Conservation (phyloP, 92 coral and sea anemone species). For the Porites lobata region DNA sequence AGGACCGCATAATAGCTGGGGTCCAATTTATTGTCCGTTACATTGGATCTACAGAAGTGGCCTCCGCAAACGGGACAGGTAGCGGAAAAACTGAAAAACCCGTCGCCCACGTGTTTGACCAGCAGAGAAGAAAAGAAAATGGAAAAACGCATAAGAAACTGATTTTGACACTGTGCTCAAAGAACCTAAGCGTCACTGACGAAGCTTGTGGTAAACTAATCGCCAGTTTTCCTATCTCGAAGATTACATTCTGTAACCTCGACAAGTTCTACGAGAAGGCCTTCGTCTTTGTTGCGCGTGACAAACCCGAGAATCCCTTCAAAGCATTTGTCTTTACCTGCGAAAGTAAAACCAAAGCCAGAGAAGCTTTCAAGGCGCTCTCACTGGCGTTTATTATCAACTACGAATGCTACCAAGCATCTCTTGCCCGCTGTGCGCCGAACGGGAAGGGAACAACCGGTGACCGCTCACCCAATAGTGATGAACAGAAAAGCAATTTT, state of each 20-base stretch:
- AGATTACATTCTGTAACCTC: conserved; percentile 91
- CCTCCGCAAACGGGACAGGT: conserved; percentile 82
- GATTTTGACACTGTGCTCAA: conserved; percentile 82
- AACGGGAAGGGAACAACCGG: background rate
- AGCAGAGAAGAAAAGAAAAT: conserved; percentile 65
- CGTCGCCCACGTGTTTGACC: conserved; percentile 77
- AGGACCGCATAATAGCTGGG: conserved; percentile 90
- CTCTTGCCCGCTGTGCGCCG: conserved; percentile 68
- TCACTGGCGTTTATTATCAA: conserved; percentile 87
- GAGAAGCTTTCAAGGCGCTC: conserved; percentile 86
- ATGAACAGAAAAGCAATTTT: background rate
- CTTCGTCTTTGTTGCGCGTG: conserved; percentile 94
- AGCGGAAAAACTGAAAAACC: conserved; percentile 92
- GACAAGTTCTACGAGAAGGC: conserved; percentile 80
- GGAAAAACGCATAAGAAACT: conserved; percentile 75
- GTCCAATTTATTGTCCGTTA: conserved; percentile 81
- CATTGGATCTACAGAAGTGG: conserved; percentile 86
- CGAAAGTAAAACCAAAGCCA: conserved; percentile 85
- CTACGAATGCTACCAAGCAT: conserved; percentile 87
- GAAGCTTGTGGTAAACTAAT: conserved; percentile 70
- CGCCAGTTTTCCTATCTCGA: conserved; percentile 85
- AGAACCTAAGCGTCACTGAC: conserved; percentile 80
- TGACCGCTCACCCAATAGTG: background rate
- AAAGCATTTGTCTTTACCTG: conserved; percentile 93
- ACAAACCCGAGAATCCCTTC: conserved; percentile 73